Conservation (phyloP, 2,888 invertebrate genomes). For the Agrotis puta region DNA sequence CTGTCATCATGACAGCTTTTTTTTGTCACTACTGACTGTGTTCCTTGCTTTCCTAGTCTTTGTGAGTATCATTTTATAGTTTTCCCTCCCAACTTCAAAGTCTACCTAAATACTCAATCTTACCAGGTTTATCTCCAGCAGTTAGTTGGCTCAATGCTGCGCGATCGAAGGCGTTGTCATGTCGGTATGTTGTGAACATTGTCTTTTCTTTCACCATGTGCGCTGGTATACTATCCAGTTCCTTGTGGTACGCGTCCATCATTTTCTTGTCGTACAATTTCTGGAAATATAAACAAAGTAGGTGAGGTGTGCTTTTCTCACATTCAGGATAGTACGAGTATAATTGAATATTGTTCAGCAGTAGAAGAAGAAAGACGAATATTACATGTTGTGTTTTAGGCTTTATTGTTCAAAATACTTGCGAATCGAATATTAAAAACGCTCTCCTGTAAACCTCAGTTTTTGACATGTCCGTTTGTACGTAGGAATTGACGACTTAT, state of each 20-base stretch:
- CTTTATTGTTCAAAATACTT: too few relatives aligned
- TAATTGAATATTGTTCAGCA: too few relatives aligned
- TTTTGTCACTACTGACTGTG: neutral
- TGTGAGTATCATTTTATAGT: neutral
- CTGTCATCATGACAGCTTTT: too few relatives aligned
- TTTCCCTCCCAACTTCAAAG: neutral
- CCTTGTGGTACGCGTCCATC: conserved; percentile 81
- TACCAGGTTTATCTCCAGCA: conserved; percentile 81
- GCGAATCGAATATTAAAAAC: too few relatives aligned
- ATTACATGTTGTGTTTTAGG: too few relatives aligned
- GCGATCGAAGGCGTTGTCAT: conserved; percentile 83
- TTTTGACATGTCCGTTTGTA: too few relatives aligned
- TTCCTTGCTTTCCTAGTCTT: neutral
- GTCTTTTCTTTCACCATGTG: conserved; percentile 74
- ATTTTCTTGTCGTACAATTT: conserved; percentile 83
- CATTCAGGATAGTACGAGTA: neutral
- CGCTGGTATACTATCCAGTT: conserved; percentile 75
- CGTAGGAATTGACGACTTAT: too few relatives aligned
- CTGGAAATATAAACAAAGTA: conserved; percentile 63
- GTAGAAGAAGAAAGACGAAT: too few relatives aligned
- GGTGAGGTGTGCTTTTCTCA: neutral
- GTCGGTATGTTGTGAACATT: conserved; percentile 76
- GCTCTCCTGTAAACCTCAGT: too few relatives aligned
- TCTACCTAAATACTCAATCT: conserved; percentile 16
- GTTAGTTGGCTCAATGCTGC: conserved; percentile 85